phyloP scores from a whole-genome alignment of 2,888 invertebrate genomes.

The Dicyrtomina minuta region DNA sequence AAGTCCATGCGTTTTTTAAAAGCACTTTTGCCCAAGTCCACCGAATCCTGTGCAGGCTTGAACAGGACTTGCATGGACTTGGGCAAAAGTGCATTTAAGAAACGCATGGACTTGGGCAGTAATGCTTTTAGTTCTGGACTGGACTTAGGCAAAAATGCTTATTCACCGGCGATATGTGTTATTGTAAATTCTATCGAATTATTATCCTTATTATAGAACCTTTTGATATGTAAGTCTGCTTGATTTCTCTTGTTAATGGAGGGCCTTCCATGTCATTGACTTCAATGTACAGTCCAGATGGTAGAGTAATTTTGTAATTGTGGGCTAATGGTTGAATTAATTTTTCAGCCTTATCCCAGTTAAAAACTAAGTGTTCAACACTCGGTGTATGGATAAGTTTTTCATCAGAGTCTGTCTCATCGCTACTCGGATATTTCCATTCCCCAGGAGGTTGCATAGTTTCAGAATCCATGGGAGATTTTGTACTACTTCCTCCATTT shows the following conservation, averaged over 20 bases:
- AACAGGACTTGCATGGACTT: no score
- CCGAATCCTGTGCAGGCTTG: no score
- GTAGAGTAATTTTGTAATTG: constrained; percentile 40
- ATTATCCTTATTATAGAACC: constrained; percentile 1
- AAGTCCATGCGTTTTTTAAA: no score
- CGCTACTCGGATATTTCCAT: constrained; percentile 47
- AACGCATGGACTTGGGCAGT: no score
- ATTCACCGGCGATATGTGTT: not conserved
- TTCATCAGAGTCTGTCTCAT: constrained; percentile 38
- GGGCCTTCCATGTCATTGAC: constrained; percentile 40
- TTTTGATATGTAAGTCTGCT: constrained; percentile 43
- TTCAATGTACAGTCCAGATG: constrained; percentile 41
- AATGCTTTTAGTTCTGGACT: no score
- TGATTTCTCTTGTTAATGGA: constrained; percentile 42
- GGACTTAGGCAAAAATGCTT: no score
- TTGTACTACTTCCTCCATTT: constrained; percentile 6
- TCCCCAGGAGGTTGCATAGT: constrained; percentile 29
- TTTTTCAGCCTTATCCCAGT: constrained; percentile 40
- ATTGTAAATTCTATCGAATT: not conserved
- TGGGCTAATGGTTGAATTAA: constrained; percentile 40
- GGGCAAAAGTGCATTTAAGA: no score
- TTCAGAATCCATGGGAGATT: constrained; percentile 18
- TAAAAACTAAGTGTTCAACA: not conserved
- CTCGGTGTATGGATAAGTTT: not conserved
- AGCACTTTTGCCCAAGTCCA: no score